phyloP scores from a whole-genome alignment of 2,797 vertebrate genomes.

The Halcyon badia region DNA sequence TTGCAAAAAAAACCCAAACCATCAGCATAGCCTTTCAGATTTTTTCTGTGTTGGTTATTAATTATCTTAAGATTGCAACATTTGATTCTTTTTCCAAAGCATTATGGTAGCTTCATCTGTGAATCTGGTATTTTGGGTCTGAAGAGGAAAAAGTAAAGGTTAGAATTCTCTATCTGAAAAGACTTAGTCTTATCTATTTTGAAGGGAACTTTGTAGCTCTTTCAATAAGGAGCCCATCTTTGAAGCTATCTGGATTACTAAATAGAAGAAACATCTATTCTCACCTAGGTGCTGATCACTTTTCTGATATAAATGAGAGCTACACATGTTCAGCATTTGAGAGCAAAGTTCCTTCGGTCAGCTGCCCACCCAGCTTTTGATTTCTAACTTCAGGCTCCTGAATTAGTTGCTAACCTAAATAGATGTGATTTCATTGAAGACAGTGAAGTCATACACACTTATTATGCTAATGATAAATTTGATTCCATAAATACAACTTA shows the following conservation, averaged over 20 bases:
- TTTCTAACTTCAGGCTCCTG: background rate
- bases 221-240: background rate
- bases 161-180: background rate
- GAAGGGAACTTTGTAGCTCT: background rate
- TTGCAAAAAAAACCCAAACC: background rate
- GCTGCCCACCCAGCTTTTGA: background rate
- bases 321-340: background rate
- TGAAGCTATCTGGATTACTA: background rate
- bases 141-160: background rate
- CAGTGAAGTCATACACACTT: background rate
- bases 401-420: background rate
- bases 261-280: background rate
- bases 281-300: background rate
- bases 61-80: background rate
- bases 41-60: background rate
- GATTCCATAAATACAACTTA: background rate
- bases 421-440: background rate
- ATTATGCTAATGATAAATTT: background rate
- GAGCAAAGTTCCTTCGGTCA: background rate
- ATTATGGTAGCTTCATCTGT: background rate
- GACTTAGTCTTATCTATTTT: background rate
- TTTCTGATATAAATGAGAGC: background rate
- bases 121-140: background rate
- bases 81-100: background rate
- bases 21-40: background rate